Base-by-base conservation (phyloP, 1,140 invertebrate species). In the Drosophila bipectinata region DNA sequence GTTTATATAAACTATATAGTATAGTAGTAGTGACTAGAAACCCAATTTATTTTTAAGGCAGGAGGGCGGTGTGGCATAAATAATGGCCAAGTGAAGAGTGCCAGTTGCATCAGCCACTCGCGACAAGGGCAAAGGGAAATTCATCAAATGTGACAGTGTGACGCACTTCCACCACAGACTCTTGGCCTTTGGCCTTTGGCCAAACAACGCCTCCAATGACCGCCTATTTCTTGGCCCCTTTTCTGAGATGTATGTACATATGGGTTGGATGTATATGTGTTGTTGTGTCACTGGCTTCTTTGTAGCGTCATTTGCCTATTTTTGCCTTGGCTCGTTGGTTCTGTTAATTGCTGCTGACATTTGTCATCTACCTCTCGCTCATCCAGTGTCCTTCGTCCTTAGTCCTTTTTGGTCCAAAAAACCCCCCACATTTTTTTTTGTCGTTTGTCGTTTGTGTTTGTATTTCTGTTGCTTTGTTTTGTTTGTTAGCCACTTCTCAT, bases 341-440 rank as follows among this genome's bases (percentile, higher is more conserved):
- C 53, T 79, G 83, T 87, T 87, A 87, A 87, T 87, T 87, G 82
- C 83, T 87, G 79, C 79, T 66, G 83, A 88, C 82, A 83, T 83
- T 76, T 72, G 64, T 78, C 62, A 41, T 52, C 60, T 59, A 53
- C 32, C 41, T 44, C 41, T 18, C 15, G n/a, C 41, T 18, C 34
- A n/a, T 9, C 8, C 32, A 9, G 34, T 44, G 41, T 44, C 41
- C 41, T 44, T 44, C 15, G 41, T 14, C 41, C n/a, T 44, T 18
- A 10, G 34, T 37, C 34, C 34, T 37, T 63, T 24, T 63, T 24
- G 24, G 30, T 52, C 30, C 57, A 37, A 52, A 39, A 45, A 18
- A 26, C 24, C 32, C 32, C 30, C 21, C 14, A 5, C 6, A 6
- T 28, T 28, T 28, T 28, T 28, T n/a, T n/a, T 28, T 15, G 15